Evolutionary conservation across 2,888 invertebrate genomes (phyloP), one percentile per base, ranked within the genome.

Genomic region (Tortricodes alternella): DNA sequence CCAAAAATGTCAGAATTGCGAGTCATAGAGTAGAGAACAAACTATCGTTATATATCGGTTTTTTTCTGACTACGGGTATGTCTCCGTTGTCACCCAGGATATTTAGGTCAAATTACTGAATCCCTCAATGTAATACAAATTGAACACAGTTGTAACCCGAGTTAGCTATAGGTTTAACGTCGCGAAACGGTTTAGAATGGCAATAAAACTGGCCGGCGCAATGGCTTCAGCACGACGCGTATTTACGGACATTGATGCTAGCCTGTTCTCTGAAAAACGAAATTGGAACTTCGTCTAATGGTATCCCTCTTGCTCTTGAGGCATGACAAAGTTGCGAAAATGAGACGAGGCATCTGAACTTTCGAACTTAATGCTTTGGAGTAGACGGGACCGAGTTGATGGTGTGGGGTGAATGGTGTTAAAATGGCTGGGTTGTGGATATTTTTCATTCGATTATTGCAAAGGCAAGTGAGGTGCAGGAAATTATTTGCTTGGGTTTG

Each of bases 201-300:
- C 57, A 64, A 68, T 71, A 67, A 71, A 68, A 64, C 58, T 56
- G 62, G 56, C 60, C 53, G n/a, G n/a, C n/a, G 46, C 41, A 59
- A 52, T 53, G 16, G 53, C 34, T 46, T 16, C 18, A 19, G 15
- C 18, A 24, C 53, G 13, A 23, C 23, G 9, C n/a, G n/a, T n/a
- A n/a, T n/a, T n/a, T n/a, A n/a, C n/a, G n/a, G n/a, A n/a, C n/a
- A n/a, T n/a, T n/a, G n/a, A n/a, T n/a, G n/a, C n/a, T n/a, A 2
- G n/a, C 3, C 27, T 4, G 3, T 27, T 4, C 29, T 29, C 29
- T n/a, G 29, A 11, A 29, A 27, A 4, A 11, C 29, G n/a, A 27
- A 27, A n/a, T 29, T 29, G 0, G n/a, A 29, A 29, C 9, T 29
- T n/a, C n/a, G 29, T 29, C 11, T 9, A n/a, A 9, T 29, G 4